Evolutionary conservation across 2,113 vertebrate species (phyloP).

Genomic region (Lasiurus cinereus): DNA sequence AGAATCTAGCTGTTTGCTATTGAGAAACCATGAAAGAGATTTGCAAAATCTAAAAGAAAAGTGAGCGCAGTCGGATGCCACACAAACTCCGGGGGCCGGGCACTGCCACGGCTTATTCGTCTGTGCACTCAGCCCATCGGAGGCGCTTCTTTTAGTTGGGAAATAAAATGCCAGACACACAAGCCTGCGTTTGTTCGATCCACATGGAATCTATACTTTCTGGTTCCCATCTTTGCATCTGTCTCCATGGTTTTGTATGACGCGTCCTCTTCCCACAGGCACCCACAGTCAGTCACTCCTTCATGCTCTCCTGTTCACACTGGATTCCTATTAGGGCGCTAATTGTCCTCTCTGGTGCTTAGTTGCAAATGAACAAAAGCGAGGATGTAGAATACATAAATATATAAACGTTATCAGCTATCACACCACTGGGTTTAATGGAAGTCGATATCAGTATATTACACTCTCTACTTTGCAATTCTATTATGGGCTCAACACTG

Average conservation of each 20-base stretch:
- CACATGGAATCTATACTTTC: slow-evolving; percentile 62
- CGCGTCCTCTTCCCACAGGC: background rate
- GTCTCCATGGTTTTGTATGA: slow-evolving; percentile 45
- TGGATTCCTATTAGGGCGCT: slow-evolving; percentile 68
- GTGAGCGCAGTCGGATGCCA: slow-evolving; percentile 47
- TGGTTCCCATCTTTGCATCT: background rate
- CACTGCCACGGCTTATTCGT: background rate
- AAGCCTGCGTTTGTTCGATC: slow-evolving; percentile 58
- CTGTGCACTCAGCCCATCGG: slow-evolving; percentile 34
- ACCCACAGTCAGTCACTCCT: slow-evolving; percentile 34
- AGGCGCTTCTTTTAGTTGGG: slow-evolving; percentile 38
- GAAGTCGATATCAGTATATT: slow-evolving; percentile 86
- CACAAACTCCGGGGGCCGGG: background rate
- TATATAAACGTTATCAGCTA: slow-evolving; percentile 76
- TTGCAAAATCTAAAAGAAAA: background rate
- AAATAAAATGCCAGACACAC: slow-evolving; percentile 63
- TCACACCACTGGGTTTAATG: slow-evolving; percentile 82
- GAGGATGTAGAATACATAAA: slow-evolving; percentile 74
- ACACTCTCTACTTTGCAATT: slow-evolving; percentile 85
- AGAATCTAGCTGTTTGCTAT: background rate
- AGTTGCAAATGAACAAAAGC: slow-evolving; percentile 75
- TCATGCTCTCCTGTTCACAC: slow-evolving; percentile 45
- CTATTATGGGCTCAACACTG: slow-evolving; percentile 84
- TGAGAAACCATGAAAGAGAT: background rate
- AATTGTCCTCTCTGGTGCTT: slow-evolving; percentile 75